Evolutionary conservation across 2,888 invertebrate genomes (phyloP), one percentile per base, ranked within the genome.

Genomic region (Hipparchia semele): DNA sequence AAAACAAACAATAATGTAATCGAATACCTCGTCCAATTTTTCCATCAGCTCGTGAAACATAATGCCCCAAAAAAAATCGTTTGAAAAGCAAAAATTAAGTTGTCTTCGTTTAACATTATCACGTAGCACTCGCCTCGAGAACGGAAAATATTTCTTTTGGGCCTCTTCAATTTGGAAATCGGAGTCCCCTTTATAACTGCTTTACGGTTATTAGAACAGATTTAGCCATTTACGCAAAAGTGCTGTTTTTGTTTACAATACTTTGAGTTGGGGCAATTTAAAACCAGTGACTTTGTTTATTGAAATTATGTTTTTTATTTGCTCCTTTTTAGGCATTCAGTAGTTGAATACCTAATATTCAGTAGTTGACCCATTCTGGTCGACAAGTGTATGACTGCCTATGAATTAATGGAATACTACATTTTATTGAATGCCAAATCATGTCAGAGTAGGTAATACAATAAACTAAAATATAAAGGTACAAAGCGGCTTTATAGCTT

Each of bases 61-160:
- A 65, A 65, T 59, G 61, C 39, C 73, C 76, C 75, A 70, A 73
- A 70, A 79, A 77, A 76, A 74, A 78, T 76, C 76, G 79, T 73
- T 66, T 60, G 72, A 75, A 77, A 70, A 77, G 77, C 68, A 77
- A 75, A 78, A 76, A 78, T 80, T 79, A 79, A 79, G 79, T 77
- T 76, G 77, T 77, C 73, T 66, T 60, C 70, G 68, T 73, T 74
- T 69, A 73, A 68, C 73, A 75, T 76, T 71, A 77, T 77, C 80
- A 80, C 80, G 80, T 79, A 75, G 56, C 54, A 53, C 23, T 73
- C 53, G 64, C 53, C 39, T 10, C 61, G 53, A 61, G 53, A 56
- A 39, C 39, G 71, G 69, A 46, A 56, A 71, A 72, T 58, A 72
- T 68, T 64, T 73, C 59, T 8, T 46, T 70, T 66, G 10, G 67